These are phyloP conservation scores for Formica selysi DNA, from an alignment of 1,140 invertebrate genomes.

Conservation along the genomic window DNA sequence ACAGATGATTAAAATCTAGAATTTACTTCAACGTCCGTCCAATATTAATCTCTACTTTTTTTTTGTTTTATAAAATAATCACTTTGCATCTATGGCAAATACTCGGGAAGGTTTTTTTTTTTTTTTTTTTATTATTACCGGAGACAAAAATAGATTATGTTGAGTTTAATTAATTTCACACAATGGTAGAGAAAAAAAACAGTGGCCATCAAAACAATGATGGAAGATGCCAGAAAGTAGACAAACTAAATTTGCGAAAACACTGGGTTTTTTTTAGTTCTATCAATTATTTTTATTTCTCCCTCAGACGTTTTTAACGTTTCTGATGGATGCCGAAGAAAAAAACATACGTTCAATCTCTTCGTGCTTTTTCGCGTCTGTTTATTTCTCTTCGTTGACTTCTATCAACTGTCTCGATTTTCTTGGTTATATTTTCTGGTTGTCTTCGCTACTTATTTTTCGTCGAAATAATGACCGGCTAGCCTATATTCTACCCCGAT, in stretches of 20 bases:
- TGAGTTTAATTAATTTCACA: slow-evolving; percentile 39
- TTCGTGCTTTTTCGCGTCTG: background rate
- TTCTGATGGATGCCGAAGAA: background rate
- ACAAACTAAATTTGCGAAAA: slow-evolving; percentile 12
- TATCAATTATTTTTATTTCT: slow-evolving; percentile 44
- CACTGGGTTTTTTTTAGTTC: background rate
- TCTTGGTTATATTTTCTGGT: slow-evolving; percentile 36
- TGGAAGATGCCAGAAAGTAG: slow-evolving; percentile 1
- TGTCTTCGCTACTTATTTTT: slow-evolving; percentile 3
- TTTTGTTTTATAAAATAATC: background rate
- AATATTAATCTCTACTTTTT: background rate
- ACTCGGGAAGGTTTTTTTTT: background rate
- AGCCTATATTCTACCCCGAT: slow-evolving; percentile 65
- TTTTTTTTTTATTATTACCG: background rate
- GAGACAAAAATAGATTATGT: background rate
- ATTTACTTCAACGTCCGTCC: background rate
- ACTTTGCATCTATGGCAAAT: background rate
- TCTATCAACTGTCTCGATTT: slow-evolving; percentile 14
- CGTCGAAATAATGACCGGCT: slow-evolving; percentile 40
- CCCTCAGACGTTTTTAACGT: slow-evolving; percentile 19
- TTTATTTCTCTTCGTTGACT: slow-evolving; percentile 22
- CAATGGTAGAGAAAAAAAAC: background rate
- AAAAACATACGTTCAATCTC: background rate
- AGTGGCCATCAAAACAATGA: background rate
- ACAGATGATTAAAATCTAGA: background rate